These are phyloP conservation scores for Rallus limicola DNA, from an alignment of 2,113 vertebrate genomes.

Conservation along the genomic window DNA sequence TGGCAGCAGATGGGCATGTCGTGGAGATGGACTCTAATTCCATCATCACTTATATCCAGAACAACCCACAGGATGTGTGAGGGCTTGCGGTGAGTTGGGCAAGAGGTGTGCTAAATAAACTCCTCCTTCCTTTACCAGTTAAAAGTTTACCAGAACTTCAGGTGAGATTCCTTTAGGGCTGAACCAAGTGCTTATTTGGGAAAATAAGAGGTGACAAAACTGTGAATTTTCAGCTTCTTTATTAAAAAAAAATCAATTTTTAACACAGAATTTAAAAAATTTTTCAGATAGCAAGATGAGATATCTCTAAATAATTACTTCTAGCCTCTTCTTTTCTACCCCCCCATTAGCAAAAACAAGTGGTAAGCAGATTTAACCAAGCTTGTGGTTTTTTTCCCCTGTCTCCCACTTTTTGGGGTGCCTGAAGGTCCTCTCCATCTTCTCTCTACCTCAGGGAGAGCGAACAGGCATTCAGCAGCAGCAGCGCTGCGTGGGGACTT, in stretches of 20 bases:
- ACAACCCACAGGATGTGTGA: background rate
- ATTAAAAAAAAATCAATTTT: no score
- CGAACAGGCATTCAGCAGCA: background rate
- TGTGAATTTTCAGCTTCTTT: background rate
- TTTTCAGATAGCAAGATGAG: background rate
- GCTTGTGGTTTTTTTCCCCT: background rate
- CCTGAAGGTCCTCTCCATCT: background rate
- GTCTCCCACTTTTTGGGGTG: background rate
- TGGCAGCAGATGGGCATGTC: background rate
- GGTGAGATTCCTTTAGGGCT: background rate
- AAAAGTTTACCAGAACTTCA: background rate
- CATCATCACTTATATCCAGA: background rate
- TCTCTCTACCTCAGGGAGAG: background rate
- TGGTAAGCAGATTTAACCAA: background rate
- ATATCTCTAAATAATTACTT: background rate
- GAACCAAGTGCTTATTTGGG: background rate
- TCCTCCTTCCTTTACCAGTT: background rate
- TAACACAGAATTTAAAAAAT: background rate
- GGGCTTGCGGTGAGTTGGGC: background rate
- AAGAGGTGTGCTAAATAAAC: background rate
- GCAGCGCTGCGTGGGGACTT: background rate
- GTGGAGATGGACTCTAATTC: constrained; percentile 35
- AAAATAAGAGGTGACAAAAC: background rate
- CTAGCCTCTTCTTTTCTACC: background rate
- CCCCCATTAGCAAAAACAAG: background rate